Evolutionary conservation across 2,888 invertebrate species (phyloP), one percentile per base, ranked within the genome.

Genomic region (Caenorhabditis uteleia): DNA sequence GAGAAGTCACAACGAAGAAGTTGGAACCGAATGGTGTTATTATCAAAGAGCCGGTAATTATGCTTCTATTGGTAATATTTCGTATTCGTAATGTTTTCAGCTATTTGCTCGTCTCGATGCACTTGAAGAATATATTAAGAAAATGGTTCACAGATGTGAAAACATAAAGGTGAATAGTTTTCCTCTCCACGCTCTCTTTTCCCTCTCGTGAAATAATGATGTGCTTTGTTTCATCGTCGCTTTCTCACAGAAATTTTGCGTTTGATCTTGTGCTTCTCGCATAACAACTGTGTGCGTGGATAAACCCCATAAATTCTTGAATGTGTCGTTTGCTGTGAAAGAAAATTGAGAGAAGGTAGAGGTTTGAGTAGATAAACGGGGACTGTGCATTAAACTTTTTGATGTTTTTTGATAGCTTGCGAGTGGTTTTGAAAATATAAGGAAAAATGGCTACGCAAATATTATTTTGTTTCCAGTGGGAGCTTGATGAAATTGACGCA

Each of bases 101-200:
- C 16, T 64, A 3, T 43, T 51, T 8, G 40, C 48, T 8, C 51
- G 68, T 34, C 51, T 68, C 12, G 60, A 65, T 27, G 68, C 70
- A 1, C 53, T 75, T 2, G 72, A 75, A 29, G 57, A 59, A 27
- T 70, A 67, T 48, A 66, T 75, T 36, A 60, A 56, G 20, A 66
- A 65, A 43, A 53, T 70, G 61, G 64, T 69, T 16, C 49, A 67
- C 40, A 57, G 67, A 14, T 75, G 75, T 51, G 75, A 75, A 46
- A 56, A 66, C 33, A 59, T 68, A 16, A 70, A 75, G 57, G 75
- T 70, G 18, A 44, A n/a, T n/a, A n/a, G n/a, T n/a, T n/a, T n/a
- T n/a, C n/a, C n/a, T n/a, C n/a, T n/a, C n/a, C n/a, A n/a, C n/a
- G n/a, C n/a, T n/a, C n/a, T n/a, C n/a, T n/a, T n/a, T n/a, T n/a